Percentiles rank a stretch among this genome's conserved stretches.
Conservation (phyloP, 2,797 vertebrate genomes). For the Lacerta viridis region DNA sequence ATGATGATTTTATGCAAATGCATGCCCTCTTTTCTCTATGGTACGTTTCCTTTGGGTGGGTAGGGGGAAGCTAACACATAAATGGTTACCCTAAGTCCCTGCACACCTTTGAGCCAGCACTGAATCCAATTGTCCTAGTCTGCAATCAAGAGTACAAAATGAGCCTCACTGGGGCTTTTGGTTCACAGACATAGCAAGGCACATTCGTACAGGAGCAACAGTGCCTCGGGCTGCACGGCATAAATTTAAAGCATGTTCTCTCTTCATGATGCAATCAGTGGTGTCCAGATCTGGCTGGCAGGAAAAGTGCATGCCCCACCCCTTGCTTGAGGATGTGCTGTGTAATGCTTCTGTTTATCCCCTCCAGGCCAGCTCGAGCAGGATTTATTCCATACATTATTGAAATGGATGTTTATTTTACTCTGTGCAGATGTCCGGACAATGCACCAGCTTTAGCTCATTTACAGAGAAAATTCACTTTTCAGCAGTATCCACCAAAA, state of each 20-base stretch:
- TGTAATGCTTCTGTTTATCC: slow-evolving; percentile 32
- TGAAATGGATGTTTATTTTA: slow-evolving; percentile 52
- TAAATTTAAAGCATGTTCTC: neutral
- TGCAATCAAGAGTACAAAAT: no score
- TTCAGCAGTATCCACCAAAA: slow-evolving; percentile 53
- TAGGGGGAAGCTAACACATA: no score
- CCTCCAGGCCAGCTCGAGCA: neutral
- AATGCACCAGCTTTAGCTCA: slow-evolving; percentile 33
- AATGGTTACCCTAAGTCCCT: no score
- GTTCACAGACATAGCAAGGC: neutral
- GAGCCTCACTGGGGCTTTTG: neutral
- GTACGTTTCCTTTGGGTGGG: no score
- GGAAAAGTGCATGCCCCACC: neutral
- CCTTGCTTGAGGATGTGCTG: slow-evolving; percentile 12
- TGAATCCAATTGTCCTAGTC: no score
- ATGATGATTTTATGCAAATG: no score
- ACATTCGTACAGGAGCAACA: neutral
- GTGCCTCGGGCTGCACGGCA: neutral
- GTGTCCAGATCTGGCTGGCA: slow-evolving; percentile 23
- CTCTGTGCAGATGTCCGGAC: slow-evolving; percentile 59
- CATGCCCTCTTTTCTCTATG: no score
- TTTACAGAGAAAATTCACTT: slow-evolving; percentile 62
- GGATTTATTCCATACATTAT: slow-evolving; percentile 51
- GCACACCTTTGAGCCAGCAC: no score
- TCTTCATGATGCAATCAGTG: neutral